Evolutionary conservation across 2,113 vertebrate species (phyloP).

Genomic region (western clawed frog (Xenopus tropicalis)): UCB_Xtro_10.0 CM004446.2:86536001-86536500

Average conservation of each 20-base stretch:
- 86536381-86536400: not conserved
- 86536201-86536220: not conserved
- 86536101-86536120: not conserved
- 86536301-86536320: slow-evolving; percentile 6
- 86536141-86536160: not conserved
- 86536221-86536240: slow-evolving; percentile 19
- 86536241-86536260: slow-evolving; percentile 12
- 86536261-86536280: slow-evolving; percentile 3
- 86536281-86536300: slow-evolving; percentile 8
- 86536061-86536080: too few relatives aligned
- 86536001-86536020: not conserved
- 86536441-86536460: not conserved
- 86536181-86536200: not conserved
- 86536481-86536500: not conserved
- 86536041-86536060: not conserved
- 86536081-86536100: not conserved
- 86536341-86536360: slow-evolving; percentile 9
- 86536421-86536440: not conserved
- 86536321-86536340: not conserved
- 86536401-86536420: slow-evolving; percentile 20
- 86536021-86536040: not conserved
- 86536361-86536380: slow-evolving; percentile 3
- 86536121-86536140: not conserved
- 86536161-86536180: not conserved
- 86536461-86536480: slow-evolving; percentile 6